Percentiles rank a stretch among this genome's conserved stretches.
phyloP scores from a whole-genome alignment of 2,113 vertebrate genomes.

The Nycticryphes semicollaris region DNA sequence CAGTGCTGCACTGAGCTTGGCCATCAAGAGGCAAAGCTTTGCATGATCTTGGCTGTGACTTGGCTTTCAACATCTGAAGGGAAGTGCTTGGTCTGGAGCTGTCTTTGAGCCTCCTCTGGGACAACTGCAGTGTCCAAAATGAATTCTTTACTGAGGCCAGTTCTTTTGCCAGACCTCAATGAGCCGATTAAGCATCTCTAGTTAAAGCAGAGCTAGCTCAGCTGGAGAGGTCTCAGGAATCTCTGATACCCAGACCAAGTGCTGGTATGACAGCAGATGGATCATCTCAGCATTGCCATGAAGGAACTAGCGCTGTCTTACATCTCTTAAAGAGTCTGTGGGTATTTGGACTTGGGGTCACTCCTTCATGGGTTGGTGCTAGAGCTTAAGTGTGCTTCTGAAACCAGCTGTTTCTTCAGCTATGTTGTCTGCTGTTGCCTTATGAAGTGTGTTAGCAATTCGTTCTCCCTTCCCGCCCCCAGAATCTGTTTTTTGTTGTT shows the following conservation, averaged over 20 bases:
- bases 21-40: background rate
- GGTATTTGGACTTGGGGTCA: background rate
- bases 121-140: background rate
- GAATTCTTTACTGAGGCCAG: background rate
- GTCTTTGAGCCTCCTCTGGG: background rate
- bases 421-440: background rate
- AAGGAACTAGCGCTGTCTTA: background rate
- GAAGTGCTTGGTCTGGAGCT: background rate
- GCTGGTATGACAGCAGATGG: background rate
- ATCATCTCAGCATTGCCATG: background rate
- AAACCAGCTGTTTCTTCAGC: background rate
- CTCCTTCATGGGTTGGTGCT: background rate
- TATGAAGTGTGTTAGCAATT: background rate
- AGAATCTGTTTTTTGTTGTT: background rate
- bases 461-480: background rate
- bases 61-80: background rate
- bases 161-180: background rate
- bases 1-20: background rate
- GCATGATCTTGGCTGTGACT: background rate
- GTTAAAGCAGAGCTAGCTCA: background rate
- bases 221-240: fast-evolving
- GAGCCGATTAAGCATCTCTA: background rate
- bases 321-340: background rate
- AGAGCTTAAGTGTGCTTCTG: background rate
- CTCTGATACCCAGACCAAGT: background rate